Conservation (phyloP, 2,888 invertebrate species). For the Cistogaster globosa region DNA sequence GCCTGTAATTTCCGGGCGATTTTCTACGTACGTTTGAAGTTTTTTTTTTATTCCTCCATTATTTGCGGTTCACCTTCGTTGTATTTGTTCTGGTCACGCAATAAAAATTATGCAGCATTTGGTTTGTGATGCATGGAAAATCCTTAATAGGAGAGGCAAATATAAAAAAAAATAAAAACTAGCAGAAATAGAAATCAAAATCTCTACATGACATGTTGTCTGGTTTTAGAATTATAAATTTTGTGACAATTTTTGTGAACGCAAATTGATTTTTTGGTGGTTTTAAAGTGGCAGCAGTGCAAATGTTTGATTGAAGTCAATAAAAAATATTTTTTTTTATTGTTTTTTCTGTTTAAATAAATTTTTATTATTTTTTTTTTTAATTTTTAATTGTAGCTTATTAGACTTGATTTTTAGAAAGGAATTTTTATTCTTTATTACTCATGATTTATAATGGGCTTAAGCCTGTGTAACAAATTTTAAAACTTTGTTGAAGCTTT, state of each 20-base stretch:
- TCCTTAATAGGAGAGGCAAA: neutral
- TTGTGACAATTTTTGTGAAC: neutral
- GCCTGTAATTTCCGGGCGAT: conserved; percentile 65
- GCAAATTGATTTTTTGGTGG: neutral
- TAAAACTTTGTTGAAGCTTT: too few species aligned
- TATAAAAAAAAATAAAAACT: neutral
- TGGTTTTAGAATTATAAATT: neutral
- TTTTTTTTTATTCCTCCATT: conserved; percentile 3
- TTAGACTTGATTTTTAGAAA: too few species aligned
- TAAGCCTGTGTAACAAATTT: too few species aligned
- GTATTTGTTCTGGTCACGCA: conserved; percentile 68
- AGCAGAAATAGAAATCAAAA: neutral
- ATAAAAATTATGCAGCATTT: conserved; percentile 48
- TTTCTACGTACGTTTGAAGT: conserved; percentile 46
- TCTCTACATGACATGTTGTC: neutral
- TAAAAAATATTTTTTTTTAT: too few species aligned
- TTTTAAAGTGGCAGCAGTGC: neutral
- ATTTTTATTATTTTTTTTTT: too few species aligned
- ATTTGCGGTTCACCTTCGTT: conserved; percentile 33
- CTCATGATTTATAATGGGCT: too few species aligned
- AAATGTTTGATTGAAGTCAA: too few species aligned
- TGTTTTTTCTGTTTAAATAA: too few species aligned
- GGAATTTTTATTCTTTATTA: too few species aligned
- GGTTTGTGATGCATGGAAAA: conserved; percentile 6
- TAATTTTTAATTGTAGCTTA: too few species aligned